Base-by-base conservation (phyloP, 2,888 invertebrate species). In the Busseola fusca region DNA sequence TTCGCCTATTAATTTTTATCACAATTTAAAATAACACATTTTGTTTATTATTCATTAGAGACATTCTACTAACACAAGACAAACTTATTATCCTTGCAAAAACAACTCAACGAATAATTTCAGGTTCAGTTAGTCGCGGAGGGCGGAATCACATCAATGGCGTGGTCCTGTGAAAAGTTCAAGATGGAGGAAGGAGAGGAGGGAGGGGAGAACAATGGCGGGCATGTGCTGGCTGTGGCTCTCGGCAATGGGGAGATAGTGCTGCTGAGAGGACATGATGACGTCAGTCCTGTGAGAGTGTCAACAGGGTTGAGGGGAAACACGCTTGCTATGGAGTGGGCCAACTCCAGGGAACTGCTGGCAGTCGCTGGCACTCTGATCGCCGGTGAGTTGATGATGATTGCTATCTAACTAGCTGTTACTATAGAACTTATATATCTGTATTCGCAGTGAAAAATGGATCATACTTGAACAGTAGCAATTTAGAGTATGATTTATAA, bases 101-200 rank as follows among this genome's bases (percentile, higher is more conserved):
- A 27, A n/a, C 16, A 16, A 67, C 6, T 68, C 0, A 16, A 21
- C 45, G 30, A 0, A 66, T 34, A 68, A 50, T 12, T 4, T 37
- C 50, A 96, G 96, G 97, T 98, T n/a, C 97, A 98, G 88, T 92
- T 98, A n/a, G 97, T 97, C 74, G 97, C 97, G 54, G 98, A 98
- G 88, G 98, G 98, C 69, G 98, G 98, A 14, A 98, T 99, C 86
- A 97, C 97, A 3, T 97, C 98, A 63, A 98, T 99, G 98, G 98
- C 98, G 25, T 99, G 99, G 99, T 99, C 99, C 30, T 99, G 99
- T 90, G 99, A 99, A 91, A 99, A 99, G 90, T 99, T 99, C 93
- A 99, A 99, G 95, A 99, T 99, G 99, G 99, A 99, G 91, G 99
- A 99, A 91, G 98, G 97, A 1, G 98, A 98, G 87, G 98, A 98